Conservation (phyloP, 1,140 invertebrate species). For the Drosophila triauraria region DNA sequence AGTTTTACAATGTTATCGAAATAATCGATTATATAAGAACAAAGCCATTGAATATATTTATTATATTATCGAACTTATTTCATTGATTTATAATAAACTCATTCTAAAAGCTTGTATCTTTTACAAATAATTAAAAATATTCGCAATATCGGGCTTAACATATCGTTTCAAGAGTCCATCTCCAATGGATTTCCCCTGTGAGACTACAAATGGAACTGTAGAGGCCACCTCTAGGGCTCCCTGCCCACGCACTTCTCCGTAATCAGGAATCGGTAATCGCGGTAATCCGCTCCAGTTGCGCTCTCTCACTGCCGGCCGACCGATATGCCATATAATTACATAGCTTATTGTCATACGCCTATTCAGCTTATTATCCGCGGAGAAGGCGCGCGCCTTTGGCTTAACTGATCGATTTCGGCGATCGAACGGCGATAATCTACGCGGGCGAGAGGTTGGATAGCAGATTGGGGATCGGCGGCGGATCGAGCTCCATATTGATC, state of each 20-base stretch:
- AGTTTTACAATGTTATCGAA: background rate
- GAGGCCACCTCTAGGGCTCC: conserved; percentile 28
- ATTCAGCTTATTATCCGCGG: conserved; percentile 78
- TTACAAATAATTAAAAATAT: too few species aligned
- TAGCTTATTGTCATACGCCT: conserved; percentile 82
- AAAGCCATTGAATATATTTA: background rate
- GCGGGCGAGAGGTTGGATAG: conserved; percentile 14
- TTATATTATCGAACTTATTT: too few species aligned
- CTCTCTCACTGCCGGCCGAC: conserved; percentile 45
- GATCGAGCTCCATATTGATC: conserved; percentile 43
- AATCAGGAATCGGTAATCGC: conserved; percentile 14
- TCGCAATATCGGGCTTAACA: background rate
- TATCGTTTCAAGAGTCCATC: conserved; percentile 9
- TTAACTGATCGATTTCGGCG: conserved; percentile 80
- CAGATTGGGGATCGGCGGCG: conserved; percentile 4
- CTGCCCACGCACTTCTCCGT: conserved; percentile 66
- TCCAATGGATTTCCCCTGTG: conserved; percentile 8
- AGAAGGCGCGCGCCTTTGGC: conserved; percentile 68
- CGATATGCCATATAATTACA: conserved; percentile 82
- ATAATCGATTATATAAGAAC: background rate
- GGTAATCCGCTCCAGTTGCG: conserved; percentile 71
- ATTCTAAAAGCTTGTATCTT: too few species aligned
- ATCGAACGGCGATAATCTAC: conserved; percentile 70
- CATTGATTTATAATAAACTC: too few species aligned
- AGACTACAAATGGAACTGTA: background rate